phyloP scores from a whole-genome alignment of 2,113 vertebrate species.

The Apeltes quadracus region DNA sequence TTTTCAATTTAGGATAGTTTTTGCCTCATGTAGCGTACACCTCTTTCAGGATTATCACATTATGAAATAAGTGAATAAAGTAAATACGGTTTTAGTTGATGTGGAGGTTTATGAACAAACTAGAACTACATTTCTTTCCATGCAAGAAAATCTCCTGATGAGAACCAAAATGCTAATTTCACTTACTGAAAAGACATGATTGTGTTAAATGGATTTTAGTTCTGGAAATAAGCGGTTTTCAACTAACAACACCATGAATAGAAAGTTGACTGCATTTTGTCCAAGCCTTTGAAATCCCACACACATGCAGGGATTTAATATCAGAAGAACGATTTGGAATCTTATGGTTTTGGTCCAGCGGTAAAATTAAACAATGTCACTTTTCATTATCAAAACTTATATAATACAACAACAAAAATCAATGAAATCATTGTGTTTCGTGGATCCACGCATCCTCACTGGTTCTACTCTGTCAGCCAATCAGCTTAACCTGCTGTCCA shows the following conservation, averaged over 20 bases:
- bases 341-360: constrained; percentile 52
- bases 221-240: not conserved
- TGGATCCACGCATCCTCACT: not conserved
- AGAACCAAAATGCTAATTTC: not conserved
- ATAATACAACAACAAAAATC: not conserved
- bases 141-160: not conserved
- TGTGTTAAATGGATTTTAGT: constrained; percentile 8
- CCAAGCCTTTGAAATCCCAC: constrained; percentile 1
- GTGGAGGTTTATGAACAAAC: not conserved
- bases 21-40: not conserved
- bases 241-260: not conserved
- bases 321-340: constrained; percentile 22
- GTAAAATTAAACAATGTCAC: not conserved
- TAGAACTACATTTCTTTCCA: not conserved
- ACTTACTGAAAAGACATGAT: not conserved
- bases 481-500: not conserved
- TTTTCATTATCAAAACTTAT: constrained; percentile 16
- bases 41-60: not conserved
- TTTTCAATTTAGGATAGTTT: constrained; percentile 9
- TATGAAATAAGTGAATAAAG: not conserved
- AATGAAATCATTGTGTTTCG: not conserved
- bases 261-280: constrained; percentile 10
- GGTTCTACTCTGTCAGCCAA: not conserved
- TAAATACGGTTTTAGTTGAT: not conserved
- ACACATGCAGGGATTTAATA: not conserved